phyloP scores from a whole-genome alignment of 2,888 invertebrate species.

The Cordilura impudica region DNA sequence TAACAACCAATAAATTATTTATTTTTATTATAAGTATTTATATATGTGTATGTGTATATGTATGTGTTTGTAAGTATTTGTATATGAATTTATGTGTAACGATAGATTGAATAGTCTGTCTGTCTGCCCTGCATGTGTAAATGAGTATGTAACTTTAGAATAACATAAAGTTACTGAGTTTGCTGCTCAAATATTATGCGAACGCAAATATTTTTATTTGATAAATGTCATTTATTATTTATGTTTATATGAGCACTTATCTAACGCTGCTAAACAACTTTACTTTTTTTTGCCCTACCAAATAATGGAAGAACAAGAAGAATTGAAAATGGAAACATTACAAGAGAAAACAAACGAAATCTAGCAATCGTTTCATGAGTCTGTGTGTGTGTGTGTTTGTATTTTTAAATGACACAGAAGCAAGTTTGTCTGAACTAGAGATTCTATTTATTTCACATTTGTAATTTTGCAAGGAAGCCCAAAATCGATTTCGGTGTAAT shows the following conservation, averaged over 20 bases:
- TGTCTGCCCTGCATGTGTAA: background rate
- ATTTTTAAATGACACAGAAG: background rate
- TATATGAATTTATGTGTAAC: background rate
- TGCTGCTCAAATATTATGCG: conserved; percentile 76
- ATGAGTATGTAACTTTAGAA: background rate
- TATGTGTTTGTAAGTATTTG: background rate
- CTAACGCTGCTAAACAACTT: conserved; percentile 73
- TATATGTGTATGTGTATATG: background rate
- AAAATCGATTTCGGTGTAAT: no score
- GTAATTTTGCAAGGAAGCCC: no score
- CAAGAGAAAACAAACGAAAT: background rate
- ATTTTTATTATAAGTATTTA: background rate
- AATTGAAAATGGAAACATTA: background rate
- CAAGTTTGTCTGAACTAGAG: no score
- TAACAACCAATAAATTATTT: background rate
- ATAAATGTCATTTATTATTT: conserved; percentile 77
- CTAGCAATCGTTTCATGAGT: no score
- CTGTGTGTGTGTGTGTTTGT: background rate
- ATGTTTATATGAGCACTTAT: conserved; percentile 76
- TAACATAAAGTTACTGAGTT: conserved; percentile 66
- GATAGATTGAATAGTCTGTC: conserved; percentile 9
- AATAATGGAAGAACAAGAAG: conserved; percentile 11
- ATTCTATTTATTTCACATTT: no score
- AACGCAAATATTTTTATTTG: conserved; percentile 76
- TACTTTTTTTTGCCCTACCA: conserved; percentile 7